Conservation (phyloP, 92 coral and sea anemone species). For the Epizoanthus ramosus region DNA sequence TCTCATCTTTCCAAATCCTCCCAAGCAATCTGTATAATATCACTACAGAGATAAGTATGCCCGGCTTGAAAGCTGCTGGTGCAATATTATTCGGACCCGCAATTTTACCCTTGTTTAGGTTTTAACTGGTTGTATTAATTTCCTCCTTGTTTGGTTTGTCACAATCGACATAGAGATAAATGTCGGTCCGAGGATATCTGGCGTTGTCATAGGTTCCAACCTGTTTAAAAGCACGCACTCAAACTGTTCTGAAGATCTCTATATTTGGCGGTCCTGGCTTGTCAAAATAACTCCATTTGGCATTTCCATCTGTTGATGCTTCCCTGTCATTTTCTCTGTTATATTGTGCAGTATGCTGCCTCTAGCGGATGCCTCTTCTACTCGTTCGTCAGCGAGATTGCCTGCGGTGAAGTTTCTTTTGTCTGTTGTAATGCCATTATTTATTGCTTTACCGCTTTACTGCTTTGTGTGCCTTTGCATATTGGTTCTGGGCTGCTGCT, state of each 20-base stretch:
- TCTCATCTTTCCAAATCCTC: too few species aligned
- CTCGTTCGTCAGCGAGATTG: slow-evolving; percentile 14
- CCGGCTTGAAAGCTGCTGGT: background rate
- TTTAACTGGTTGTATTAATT: background rate
- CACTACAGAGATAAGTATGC: slow-evolving; percentile 3
- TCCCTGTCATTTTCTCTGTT: slow-evolving; percentile 3
- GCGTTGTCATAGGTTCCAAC: background rate
- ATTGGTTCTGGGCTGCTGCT: slow-evolving; percentile 4
- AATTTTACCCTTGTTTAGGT: background rate
- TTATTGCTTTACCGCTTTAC: background rate
- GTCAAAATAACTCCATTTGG: slow-evolving; percentile 34
- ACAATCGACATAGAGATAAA: background rate
- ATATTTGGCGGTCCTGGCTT: slow-evolving; percentile 4
- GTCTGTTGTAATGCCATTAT: background rate
- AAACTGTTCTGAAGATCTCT: slow-evolving; percentile 2
- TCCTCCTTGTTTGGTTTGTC: background rate
- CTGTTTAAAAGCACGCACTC: slow-evolving; percentile 3
- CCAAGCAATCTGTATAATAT: too few species aligned
- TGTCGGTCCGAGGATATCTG: slow-evolving; percentile 17
- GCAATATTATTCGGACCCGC: too few species aligned
- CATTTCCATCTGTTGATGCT: slow-evolving; percentile 8
- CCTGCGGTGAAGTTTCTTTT: slow-evolving; percentile 6
- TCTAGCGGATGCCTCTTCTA: background rate
- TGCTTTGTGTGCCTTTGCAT: slow-evolving; percentile 19
- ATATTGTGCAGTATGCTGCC: background rate